A percentile compares a stretch with the other conserved stretches of the same genome.
phyloP scores from a whole-genome alignment of 92 coral and sea anemone genomes.

The Siderastrea radians region DNA sequence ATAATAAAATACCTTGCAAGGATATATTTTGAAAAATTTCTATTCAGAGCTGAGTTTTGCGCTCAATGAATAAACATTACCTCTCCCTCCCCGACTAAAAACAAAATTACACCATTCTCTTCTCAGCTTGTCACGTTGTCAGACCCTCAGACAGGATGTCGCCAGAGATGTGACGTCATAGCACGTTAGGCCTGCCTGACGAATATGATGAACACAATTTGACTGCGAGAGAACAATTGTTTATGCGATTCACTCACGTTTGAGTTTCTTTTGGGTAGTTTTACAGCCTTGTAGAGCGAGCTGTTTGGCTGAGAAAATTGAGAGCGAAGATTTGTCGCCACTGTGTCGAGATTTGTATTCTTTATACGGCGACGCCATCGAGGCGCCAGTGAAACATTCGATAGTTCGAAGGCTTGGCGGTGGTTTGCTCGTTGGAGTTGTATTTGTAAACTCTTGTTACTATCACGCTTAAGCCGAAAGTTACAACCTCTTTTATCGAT shows the following conservation, averaged over 20 bases:
- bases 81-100: not conserved
- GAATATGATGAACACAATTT: conserved; percentile 11
- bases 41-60: not conserved
- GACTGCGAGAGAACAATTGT: conserved; percentile 16
- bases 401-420: conserved; percentile 25
- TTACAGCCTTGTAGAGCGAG: not conserved
- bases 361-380: conserved; percentile 23
- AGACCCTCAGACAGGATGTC: conserved; percentile 82
- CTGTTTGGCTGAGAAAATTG: not conserved
- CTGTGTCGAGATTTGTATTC: conserved; percentile 40
- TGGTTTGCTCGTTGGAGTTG: conserved; percentile 18
- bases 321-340: conserved; percentile 44
- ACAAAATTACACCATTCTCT: not conserved
- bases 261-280: not conserved
- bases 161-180: conserved; percentile 91
- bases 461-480: conserved; percentile 26
- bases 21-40: not conserved
- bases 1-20: not conserved
- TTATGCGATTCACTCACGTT: conserved; percentile 1
- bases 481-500: conserved; percentile 5
- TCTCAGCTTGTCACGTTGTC: conserved; percentile 61
- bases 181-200: conserved; percentile 30
- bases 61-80: not conserved
- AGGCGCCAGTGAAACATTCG: conserved; percentile 57
- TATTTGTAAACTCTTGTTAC: conserved; percentile 7